Conservation (phyloP, 2,113 vertebrate genomes). For the Panthera tigris region DNA sequence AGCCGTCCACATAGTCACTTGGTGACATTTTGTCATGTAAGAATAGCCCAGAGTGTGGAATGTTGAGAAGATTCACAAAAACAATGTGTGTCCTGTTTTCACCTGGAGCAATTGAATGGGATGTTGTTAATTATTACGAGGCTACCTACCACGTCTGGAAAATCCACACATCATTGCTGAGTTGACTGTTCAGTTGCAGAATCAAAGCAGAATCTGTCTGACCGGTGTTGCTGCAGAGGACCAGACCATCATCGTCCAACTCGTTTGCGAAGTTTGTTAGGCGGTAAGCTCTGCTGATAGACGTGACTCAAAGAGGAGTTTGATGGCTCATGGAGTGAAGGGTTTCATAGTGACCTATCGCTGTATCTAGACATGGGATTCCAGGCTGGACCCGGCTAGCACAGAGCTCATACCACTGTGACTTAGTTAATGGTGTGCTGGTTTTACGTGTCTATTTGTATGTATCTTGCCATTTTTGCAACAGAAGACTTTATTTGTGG, state of each 20-base stretch:
- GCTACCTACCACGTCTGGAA: no score
- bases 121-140: accelerated
- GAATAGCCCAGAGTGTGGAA: not conserved
- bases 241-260: accelerated
- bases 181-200: not conserved
- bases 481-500: not conserved
- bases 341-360: accelerated
- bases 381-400: no score
- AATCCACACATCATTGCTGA: not conserved
- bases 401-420: no score
- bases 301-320: no score
- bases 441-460: not conserved
- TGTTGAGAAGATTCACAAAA: not conserved
- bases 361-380: not conserved
- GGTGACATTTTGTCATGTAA: no score
- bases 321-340: not conserved
- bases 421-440: no score
- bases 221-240: accelerated
- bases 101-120: not conserved
- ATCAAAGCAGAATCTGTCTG: not conserved
- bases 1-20: not conserved
- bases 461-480: not conserved
- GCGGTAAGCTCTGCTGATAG: accelerated
- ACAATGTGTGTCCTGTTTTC: not conserved
- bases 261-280: not conserved